Base-by-base conservation (phyloP, 2,888 invertebrate species). In the Melinopterus prodromus region DNA sequence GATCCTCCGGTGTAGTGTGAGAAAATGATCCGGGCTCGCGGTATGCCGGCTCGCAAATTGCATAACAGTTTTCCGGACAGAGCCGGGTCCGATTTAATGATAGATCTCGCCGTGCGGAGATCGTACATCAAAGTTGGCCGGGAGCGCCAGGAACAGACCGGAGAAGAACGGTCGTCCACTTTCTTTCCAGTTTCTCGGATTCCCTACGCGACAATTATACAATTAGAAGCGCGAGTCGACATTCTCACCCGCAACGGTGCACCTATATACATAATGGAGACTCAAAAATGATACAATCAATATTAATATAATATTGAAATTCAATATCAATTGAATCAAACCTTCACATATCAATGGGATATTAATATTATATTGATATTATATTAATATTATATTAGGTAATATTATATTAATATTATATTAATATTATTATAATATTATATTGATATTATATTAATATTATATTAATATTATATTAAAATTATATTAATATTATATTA, bases 61-160 rank as follows among this genome's bases (percentile, higher is more conserved):
- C 53, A 53, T 53, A 53, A 53, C 53, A 53, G 53, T 53, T 53
- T 53, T 6, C 53, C 53, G 53, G 9, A 53, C 53, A 53, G 53
- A 53, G 53, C 53, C 53, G 53, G 53, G 53, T 53, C 53, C 53
- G 53, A 53, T 53, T 53, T 53, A 53, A 53, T 53, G 53, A 53
- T 53, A 53, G 53, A 53, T 53, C 53, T 53, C 53, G 53, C 53
- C 12, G 53, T 9, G 53, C 53, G 53, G 53, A 53, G 53, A 53
- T 53, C 53, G 53, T 53, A 53, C 53, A 53, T 53, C 53, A 53
- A 53, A 53, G 53, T 3, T 53, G 53, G 53, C 53, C 53, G 53
- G 53, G 53, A 53, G 53, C 53, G 53, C 53, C 53, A 53, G 53
- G 53, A 53, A 53, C 53, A 53, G 53, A 53, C 53, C 7, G 5